Conservation (phyloP, 2,797 vertebrate genomes). For the Masticophis lateralis region DNA sequence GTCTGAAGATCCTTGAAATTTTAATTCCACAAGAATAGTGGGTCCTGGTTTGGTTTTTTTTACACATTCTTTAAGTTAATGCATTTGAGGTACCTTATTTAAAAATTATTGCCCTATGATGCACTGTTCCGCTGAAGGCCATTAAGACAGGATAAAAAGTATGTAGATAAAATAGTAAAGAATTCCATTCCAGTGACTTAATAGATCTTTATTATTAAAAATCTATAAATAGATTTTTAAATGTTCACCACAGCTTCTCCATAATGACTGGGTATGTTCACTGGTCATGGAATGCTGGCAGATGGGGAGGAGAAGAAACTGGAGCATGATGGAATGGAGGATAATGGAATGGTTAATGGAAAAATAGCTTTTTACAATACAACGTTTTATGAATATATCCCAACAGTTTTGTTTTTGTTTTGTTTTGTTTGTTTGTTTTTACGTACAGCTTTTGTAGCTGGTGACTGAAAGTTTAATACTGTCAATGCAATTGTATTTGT, state of each 20-base stretch:
- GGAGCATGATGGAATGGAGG: background rate
- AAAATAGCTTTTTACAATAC: background rate
- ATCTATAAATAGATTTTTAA: too few species aligned
- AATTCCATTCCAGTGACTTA: background rate
- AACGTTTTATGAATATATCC: background rate
- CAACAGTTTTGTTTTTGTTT: background rate
- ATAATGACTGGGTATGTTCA: background rate
- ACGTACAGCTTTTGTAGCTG: background rate
- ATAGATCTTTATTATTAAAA: background rate
- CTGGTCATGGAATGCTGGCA: background rate
- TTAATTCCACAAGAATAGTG: background rate
- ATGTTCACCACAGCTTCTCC: background rate
- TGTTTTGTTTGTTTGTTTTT: background rate
- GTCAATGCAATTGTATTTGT: slow-evolving; percentile 19
- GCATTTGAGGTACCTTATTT: background rate
- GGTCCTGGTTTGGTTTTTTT: background rate
- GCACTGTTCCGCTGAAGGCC: background rate
- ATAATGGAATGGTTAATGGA: background rate
- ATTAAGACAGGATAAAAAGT: background rate
- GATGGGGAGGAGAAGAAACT: background rate
- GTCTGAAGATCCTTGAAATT: background rate
- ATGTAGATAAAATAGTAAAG: background rate
- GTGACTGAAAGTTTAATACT: slow-evolving; percentile 6
- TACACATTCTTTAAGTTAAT: background rate
- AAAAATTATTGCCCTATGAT: background rate